Evolutionary conservation across 2,113 vertebrate genomes (phyloP).

Genomic region (Hiodon tergisus): DNA sequence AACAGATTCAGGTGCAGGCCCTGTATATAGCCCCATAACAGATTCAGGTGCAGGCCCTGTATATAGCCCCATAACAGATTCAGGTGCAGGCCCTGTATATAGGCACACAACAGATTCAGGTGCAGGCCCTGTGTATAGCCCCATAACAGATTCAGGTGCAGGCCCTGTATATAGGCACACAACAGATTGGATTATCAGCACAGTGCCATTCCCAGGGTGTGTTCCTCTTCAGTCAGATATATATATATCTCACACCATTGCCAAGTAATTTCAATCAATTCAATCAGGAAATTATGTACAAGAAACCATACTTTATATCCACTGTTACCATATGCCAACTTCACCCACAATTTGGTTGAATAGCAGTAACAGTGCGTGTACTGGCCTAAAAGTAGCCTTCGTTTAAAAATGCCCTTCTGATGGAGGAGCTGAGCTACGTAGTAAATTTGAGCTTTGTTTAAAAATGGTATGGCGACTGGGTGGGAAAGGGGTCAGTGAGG

Average conservation of each 20-base stretch:
- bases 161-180: no score
- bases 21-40: not conserved
- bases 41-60: not conserved
- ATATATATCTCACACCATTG: not conserved
- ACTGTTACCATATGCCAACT: not conserved
- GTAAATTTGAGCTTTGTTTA: no score
- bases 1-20: not conserved
- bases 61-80: no score
- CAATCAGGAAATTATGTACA: not conserved
- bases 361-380: not conserved
- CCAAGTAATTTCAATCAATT: not conserved
- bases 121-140: no score
- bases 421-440: no score
- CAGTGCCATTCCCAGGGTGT: not conserved
- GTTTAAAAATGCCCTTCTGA: not conserved
- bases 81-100: no score
- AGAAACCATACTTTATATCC: not conserved
- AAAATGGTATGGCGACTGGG: no score
- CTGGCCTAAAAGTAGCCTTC: not conserved
- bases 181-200: constrained; percentile 5
- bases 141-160: no score
- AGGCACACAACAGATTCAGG: no score
- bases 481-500: no score
- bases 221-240: constrained; percentile 11
- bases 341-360: no score